A percentile compares a stretch with the other conserved stretches of the same genome.
Conservation (phyloP, 1,140 invertebrate species). For the Vollenhovia emeryi region DNA sequence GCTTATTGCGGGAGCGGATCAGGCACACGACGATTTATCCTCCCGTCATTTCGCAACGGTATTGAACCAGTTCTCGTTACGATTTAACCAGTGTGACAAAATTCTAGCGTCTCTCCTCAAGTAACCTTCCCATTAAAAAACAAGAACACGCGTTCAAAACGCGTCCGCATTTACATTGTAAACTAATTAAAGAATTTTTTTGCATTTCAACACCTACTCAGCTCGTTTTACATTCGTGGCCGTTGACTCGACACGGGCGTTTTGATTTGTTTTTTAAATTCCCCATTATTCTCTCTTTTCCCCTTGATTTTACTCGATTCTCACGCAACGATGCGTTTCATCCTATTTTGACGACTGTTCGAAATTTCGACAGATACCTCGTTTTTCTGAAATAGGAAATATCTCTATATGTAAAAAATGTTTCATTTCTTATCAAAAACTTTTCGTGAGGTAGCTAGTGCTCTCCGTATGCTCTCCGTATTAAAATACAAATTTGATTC, state of each 20-base stretch:
- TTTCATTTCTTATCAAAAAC: neutral
- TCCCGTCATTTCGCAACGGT: constrained; percentile 4
- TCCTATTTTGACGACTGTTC: neutral
- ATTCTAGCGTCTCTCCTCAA: no score
- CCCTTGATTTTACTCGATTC: neutral
- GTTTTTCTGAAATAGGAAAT: neutral
- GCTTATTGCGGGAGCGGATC: constrained; percentile 57
- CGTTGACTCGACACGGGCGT: no score
- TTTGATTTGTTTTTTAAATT: no score
- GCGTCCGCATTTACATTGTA: no score
- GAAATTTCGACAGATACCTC: neutral
- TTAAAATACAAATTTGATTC: constrained; percentile 1
- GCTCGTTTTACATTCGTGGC: no score
- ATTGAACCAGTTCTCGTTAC: neutral
- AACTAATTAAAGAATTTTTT: no score
- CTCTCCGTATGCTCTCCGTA: neutral
- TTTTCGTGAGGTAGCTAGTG: neutral
- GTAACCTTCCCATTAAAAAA: no score
- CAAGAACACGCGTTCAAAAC: no score
- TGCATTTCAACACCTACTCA: no score
- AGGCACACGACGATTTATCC: constrained; percentile 64
- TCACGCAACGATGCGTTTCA: neutral
- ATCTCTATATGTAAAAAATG: neutral
- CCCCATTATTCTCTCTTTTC: neutral
- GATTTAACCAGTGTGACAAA: constrained; percentile 25